These are phyloP conservation scores for Cladopsammia gracilis DNA, from an alignment of 64 coral and sea anemone genomes.

Conservation along the genomic window DNA sequence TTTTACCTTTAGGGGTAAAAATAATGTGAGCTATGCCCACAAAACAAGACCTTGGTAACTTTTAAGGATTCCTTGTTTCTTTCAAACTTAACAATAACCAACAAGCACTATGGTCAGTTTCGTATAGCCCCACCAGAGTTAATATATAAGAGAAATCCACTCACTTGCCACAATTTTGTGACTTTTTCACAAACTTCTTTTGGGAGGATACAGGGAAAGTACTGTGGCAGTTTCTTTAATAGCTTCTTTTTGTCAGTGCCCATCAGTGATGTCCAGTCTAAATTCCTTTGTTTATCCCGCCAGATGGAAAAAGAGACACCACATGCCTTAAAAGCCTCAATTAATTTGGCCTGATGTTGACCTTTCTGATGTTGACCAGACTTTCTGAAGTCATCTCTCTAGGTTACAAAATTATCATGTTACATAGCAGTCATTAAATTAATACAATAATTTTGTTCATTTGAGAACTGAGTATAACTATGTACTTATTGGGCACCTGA, in stretches of 20 bases:
- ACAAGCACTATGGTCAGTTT: too few species aligned
- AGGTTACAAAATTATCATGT: background rate
- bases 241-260: constrained; percentile 65
- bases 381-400: background rate
- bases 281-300: constrained; percentile 48
- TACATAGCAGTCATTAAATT: too few species aligned
- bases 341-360: background rate
- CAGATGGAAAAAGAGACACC: constrained; percentile 53
- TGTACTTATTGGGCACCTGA: background rate
- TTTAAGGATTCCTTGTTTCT: too few species aligned
- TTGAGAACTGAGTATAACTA: background rate
- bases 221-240: background rate
- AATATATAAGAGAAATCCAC: background rate
- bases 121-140: too few species aligned
- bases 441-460: too few species aligned
- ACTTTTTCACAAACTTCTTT: background rate
- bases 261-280: constrained; percentile 68
- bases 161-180: constrained; percentile 45
- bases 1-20: too few species aligned
- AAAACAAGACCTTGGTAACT: too few species aligned
- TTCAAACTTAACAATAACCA: too few species aligned
- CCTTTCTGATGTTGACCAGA: background rate
- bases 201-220: constrained; percentile 6
- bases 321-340: constrained; percentile 33
- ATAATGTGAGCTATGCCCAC: too few species aligned